Evolutionary conservation across 2,888 invertebrate species (phyloP), one percentile per base, ranked within the genome.

Genomic region (Eupithecia inturbata): DNA sequence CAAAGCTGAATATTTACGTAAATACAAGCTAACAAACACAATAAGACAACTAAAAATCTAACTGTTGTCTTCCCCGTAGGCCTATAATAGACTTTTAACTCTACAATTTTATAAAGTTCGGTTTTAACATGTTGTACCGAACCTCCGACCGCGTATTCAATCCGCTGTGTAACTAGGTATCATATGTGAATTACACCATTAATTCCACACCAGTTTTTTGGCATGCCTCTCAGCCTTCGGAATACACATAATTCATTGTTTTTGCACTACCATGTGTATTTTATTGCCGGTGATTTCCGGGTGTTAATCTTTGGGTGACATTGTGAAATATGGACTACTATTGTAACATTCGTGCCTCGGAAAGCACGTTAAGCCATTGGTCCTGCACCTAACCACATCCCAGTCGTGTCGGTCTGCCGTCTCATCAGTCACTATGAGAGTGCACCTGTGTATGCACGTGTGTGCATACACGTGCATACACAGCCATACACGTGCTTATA

Each of bases 211-310:
- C 31, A 31, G 62, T 33, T 62, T 62, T 62, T 62, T 33, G 49
- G 19, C 63, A 19, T 36, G 36, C 31, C 63, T 75, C 75, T 76
- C 63, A 63, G 62, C 62, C 63, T n/a, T 63, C 33, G 19, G 33
- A 64, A 63, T 36, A 33, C 36, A 64, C 63, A 63, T 64, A n/a
- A n/a, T 0, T 64, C 36, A 64, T 64, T 64, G 36, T 33, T 64
- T 64, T 64, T 64, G 36, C 36, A 64, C 36, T 36, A n/a, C 16
- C 63, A 36, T 64, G 63, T 36, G 63, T 31, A 63, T 63, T 64
- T 64, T 64, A 64, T 0, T 64, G 36, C 36, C 63, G 22, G 36
- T 64, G n/a, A n/a, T 36, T 64, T 36, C 36, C 63, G 36, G 36
- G 36, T 12, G 12, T 36, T 36, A 33, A 63, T n/a, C 10, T 33